Evolutionary conservation across 2,797 vertebrate species (phyloP).

Genomic region (Centroberyx gerrardi): DNA sequence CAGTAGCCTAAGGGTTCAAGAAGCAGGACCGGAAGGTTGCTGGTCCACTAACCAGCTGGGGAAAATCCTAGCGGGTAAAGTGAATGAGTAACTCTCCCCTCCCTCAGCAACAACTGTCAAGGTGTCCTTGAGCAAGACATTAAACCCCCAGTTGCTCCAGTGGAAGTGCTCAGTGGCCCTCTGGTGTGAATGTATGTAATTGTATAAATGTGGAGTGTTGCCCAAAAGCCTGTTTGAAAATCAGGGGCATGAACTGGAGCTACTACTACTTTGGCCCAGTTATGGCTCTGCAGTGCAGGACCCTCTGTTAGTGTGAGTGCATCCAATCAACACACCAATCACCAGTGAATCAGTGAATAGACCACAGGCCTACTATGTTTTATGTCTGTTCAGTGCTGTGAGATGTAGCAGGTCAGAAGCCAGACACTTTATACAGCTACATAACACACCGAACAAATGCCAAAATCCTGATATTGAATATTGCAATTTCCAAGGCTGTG

Average conservation of each 20-base stretch:
- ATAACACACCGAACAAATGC: too few species aligned
- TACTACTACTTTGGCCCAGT: neutral
- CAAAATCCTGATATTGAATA: too few species aligned
- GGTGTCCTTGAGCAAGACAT: constrained; percentile 7
- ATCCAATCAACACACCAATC: neutral
- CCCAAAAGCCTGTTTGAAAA: constrained; percentile 5
- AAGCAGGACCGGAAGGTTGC: neutral
- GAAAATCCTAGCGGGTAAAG: neutral
- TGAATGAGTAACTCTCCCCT: constrained; percentile 1
- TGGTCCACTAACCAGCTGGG: neutral
- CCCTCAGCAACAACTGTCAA: neutral
- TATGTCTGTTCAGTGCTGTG: too few species aligned
- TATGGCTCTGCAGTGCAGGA: neutral
- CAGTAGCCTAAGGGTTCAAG: neutral
- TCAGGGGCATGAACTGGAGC: neutral
- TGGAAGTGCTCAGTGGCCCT: neutral
- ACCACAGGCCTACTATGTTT: neutral
- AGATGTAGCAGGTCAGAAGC: too few species aligned
- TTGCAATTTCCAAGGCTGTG: too few species aligned
- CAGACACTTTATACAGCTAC: too few species aligned
- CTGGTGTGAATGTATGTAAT: neutral
- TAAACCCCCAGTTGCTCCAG: neutral
- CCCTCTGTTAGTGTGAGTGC: neutral
- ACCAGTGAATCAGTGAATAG: neutral
- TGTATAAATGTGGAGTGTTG: neutral